A percentile compares a stretch with the other conserved stretches of the same genome.
phyloP scores from a whole-genome alignment of 2,113 vertebrate genomes.

The Anser cygnoides region DNA sequence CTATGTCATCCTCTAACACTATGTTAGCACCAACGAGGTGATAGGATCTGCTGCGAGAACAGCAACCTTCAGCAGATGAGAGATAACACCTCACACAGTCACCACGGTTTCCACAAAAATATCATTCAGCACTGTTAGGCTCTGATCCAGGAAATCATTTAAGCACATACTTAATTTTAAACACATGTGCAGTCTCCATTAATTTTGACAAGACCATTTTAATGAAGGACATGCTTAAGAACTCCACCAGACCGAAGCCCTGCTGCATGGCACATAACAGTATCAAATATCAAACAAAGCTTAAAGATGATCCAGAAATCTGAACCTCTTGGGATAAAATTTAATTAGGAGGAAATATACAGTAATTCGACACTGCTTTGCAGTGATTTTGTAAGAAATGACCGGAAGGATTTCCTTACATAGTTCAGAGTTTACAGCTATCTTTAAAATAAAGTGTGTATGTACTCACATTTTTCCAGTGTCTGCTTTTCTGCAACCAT shows the following conservation, averaged over 20 bases:
- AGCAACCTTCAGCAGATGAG: background rate
- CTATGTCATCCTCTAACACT: background rate
- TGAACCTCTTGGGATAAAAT: background rate
- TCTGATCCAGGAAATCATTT: background rate
- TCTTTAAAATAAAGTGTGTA: background rate
- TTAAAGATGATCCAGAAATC: background rate
- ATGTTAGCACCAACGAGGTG: background rate
- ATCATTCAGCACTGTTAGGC: background rate
- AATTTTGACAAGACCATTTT: background rate
- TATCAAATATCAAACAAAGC: background rate
- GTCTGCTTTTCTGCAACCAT: slow-evolving; percentile 98
- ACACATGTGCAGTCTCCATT: background rate
- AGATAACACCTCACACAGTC: background rate
- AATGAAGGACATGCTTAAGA: background rate
- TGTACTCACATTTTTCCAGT: slow-evolving; percentile 96
- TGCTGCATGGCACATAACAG: background rate
- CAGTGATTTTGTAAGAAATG: background rate
- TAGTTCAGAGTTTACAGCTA: background rate
- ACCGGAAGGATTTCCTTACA: background rate
- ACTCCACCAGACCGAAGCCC: background rate
- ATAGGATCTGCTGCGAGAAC: accelerated
- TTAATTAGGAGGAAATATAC: background rate
- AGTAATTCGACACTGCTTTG: accelerated
- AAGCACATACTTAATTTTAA: background rate
- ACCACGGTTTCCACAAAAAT: accelerated